Percentiles rank a stretch among this genome's conserved stretches.
Evolutionary conservation across 2,113 vertebrate species (phyloP).

Genomic region (Perognathus longimembris): DNA sequence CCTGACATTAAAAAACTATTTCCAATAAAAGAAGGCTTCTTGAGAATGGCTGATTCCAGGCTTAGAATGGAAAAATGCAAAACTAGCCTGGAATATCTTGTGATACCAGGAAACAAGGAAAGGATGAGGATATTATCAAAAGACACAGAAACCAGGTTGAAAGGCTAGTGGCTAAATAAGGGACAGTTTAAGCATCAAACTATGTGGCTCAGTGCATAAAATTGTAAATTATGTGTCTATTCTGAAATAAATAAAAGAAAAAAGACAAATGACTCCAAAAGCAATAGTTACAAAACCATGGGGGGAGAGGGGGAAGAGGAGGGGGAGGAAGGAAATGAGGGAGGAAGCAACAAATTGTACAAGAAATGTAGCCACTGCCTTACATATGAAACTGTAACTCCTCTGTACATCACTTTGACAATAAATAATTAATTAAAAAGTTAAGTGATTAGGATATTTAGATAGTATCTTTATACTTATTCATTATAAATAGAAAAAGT

Average conservation of each 20-base stretch:
- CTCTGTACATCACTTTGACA: too few species aligned
- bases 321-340: too few species aligned
- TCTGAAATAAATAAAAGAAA: background rate
- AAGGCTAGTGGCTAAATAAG: background rate
- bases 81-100: background rate
- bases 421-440: background rate
- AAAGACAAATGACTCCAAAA: too few species aligned
- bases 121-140: background rate
- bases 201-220: background rate
- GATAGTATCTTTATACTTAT: background rate
- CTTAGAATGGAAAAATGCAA: background rate
- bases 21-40: background rate
- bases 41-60: background rate
- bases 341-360: too few species aligned
- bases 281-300: too few species aligned
- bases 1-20: background rate
- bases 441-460: constrained; percentile 9
- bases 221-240: background rate
- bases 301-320: too few species aligned
- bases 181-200: background rate
- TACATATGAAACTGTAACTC: too few species aligned
- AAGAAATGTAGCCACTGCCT: too few species aligned
- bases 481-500: background rate
- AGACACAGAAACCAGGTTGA: background rate
- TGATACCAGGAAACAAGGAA: background rate